These are phyloP conservation scores for Heliconius ethilla DNA, from an alignment of 2,888 invertebrate species.

Conservation along the genomic window DNA sequence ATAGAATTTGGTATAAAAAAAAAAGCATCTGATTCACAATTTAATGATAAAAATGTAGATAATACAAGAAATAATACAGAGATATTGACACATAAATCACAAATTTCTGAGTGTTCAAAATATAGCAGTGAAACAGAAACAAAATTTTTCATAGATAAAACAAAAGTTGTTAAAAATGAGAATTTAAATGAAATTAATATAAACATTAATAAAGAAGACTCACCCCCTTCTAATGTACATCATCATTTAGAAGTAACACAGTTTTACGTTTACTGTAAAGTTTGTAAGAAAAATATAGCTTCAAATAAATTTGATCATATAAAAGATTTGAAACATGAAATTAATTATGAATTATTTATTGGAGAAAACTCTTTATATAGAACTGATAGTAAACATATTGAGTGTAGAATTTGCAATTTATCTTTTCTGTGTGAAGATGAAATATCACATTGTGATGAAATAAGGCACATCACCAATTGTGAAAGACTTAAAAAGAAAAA, in stretches of 20 bases:
- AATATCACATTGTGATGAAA: constrained; percentile 9
- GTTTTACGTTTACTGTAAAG: constrained; percentile 1
- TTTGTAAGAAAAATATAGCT: constrained; percentile 15
- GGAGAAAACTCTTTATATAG: constrained; percentile 3
- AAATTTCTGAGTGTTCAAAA: not conserved
- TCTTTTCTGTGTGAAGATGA: not conserved
- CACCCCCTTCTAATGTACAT: not conserved
- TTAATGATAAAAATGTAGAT: not conserved
- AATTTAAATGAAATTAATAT: not conserved
- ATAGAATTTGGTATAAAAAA: not conserved
- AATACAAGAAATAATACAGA: not conserved
- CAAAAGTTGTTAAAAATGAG: not conserved
- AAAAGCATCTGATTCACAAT: not conserved
- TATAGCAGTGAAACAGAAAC: not conserved
- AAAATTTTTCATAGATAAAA: not conserved
- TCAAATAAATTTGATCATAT: not conserved
- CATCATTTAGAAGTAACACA: constrained; percentile 7
- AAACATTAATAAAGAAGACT: not conserved
- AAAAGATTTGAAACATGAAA: constrained; percentile 5
- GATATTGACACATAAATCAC: not conserved
- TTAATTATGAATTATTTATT: constrained; percentile 13
- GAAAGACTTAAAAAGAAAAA: constrained; percentile 12
- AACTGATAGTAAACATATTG: constrained; percentile 13
- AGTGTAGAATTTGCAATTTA: constrained; percentile 3
- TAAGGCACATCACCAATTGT: constrained; percentile 17